Evolutionary conservation across 1,140 invertebrate genomes (phyloP).

Genomic region (Metaphire vulgaris): DNA sequence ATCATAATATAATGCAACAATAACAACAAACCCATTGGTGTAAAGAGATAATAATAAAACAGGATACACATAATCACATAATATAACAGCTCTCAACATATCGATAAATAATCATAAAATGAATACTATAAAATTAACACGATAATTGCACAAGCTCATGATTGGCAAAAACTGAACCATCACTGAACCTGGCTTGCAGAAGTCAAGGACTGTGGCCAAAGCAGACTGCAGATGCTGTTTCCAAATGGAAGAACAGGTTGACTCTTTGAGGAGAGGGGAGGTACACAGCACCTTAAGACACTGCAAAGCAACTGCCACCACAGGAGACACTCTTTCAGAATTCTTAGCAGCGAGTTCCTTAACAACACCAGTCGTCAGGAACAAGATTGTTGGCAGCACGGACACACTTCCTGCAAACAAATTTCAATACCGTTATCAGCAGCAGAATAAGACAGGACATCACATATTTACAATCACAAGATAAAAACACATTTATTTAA

Average conservation of each 20-base stretch:
- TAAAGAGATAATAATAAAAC: too few relatives aligned
- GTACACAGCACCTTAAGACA: slow-evolving; percentile 63
- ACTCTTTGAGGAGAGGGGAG: slow-evolving; percentile 61
- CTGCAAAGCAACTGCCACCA: slow-evolving; percentile 62
- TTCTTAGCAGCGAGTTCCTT: slow-evolving; percentile 62
- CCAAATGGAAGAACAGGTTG: slow-evolving; percentile 63
- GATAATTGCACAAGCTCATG: slow-evolving; percentile 78
- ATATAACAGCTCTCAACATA: too few relatives aligned
- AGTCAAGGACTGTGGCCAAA: slow-evolving; percentile 77
- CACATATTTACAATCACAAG: too few relatives aligned
- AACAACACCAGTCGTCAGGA: slow-evolving; percentile 79
- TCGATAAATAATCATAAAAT: too few relatives aligned
- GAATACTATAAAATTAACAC: too few relatives aligned
- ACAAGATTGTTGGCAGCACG: slow-evolving; percentile 85
- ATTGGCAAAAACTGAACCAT: slow-evolving; percentile 81
- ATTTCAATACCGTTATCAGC: slow-evolving; percentile 17
- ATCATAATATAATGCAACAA: too few relatives aligned
- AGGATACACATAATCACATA: too few relatives aligned
- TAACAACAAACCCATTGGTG: slow-evolving; percentile 84
- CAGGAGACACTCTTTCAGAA: slow-evolving; percentile 55
- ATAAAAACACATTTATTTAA: too few relatives aligned
- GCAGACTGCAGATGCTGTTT: slow-evolving; percentile 73
- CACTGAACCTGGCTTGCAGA: slow-evolving; percentile 75
- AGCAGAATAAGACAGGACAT: too few relatives aligned
- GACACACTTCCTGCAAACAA: slow-evolving; percentile 66